Evolutionary conservation across 2,888 invertebrate genomes (phyloP).

Genomic region (Psococerastis gibbosa): DNA sequence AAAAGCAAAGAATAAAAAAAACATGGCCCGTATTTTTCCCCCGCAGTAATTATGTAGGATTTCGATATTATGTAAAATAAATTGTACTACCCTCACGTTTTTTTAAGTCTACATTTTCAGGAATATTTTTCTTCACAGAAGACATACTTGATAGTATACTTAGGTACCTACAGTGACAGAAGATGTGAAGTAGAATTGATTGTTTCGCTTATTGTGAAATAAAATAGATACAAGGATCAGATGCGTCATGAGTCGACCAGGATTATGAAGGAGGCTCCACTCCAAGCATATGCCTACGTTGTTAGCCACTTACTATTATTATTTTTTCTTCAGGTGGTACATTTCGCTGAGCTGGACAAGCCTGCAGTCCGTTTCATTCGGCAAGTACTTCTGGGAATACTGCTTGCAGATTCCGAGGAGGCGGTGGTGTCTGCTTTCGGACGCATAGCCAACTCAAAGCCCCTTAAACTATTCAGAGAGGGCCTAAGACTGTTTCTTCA

Average conservation of each 20-base stretch:
- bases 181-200: too few species aligned
- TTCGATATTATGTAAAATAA: too few species aligned
- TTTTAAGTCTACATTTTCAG: conserved; percentile 11
- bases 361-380: conserved; percentile 58
- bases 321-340: conserved; percentile 42
- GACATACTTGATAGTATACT: too few species aligned
- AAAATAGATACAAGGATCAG: too few species aligned
- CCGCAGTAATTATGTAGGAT: too few species aligned
- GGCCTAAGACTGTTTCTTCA: conserved; percentile 68
- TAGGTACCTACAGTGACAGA: too few species aligned
- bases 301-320: conserved; percentile 12
- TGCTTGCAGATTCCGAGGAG: conserved; percentile 44
- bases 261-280: too few species aligned
- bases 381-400: conserved; percentile 51
- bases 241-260: too few species aligned
- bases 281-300: too few species aligned
- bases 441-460: conserved; percentile 48
- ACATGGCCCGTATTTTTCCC: neutral
- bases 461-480: conserved; percentile 63
- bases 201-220: too few species aligned
- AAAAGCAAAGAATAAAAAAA: neutral
- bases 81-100: too few species aligned
- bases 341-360: conserved; percentile 73
- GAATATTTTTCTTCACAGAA: too few species aligned
- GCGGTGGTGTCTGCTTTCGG: conserved; percentile 40